Percentiles rank a stretch among this genome's conserved stretches.
Evolutionary conservation across 2,888 invertebrate genomes (phyloP).

Genomic region (Orchestes rusci): DNA sequence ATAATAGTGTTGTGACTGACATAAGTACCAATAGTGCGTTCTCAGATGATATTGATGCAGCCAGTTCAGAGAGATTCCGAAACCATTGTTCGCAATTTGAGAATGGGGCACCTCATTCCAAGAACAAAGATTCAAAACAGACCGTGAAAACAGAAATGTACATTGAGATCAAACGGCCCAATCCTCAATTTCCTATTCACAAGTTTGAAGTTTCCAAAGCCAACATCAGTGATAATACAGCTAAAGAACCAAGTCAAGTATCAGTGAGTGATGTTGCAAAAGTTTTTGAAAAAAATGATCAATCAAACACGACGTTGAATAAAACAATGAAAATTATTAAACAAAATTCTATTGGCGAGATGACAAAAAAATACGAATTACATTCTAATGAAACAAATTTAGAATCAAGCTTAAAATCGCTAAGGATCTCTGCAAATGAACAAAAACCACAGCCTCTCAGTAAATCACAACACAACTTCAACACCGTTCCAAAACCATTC

Average conservation of each 20-base stretch:
- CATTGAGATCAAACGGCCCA: slow-evolving; percentile 31
- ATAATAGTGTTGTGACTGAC: slow-evolving; percentile 30
- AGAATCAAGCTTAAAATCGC: neutral
- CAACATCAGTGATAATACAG: too few relatives aligned
- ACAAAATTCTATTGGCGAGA: slow-evolving; percentile 19
- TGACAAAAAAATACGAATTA: slow-evolving; percentile 25
- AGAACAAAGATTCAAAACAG: slow-evolving; percentile 19
- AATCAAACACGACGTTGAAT: neutral
- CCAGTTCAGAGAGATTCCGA: too few relatives aligned
- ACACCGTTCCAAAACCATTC: slow-evolving; percentile 22
- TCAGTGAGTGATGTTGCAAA: slow-evolving; percentile 19
- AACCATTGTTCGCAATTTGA: too few relatives aligned
- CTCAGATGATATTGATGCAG: slow-evolving; percentile 28
- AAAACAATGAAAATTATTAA: slow-evolving; percentile 2
- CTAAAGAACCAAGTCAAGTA: neutral
- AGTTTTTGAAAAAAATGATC: slow-evolving; percentile 23
- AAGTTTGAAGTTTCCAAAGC: slow-evolving; percentile 18
- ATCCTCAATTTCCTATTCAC: slow-evolving; percentile 16
- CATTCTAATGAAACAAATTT: slow-evolving; percentile 2
- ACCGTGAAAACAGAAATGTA: slow-evolving; percentile 36
- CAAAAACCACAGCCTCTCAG: slow-evolving; percentile 12
- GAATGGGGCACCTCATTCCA: too few relatives aligned
- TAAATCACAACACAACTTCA: slow-evolving; percentile 23
- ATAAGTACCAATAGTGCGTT: slow-evolving; percentile 29
- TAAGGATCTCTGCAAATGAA: neutral